These are phyloP conservation scores for Caenorhabditis zanzibari DNA, from an alignment of 2,888 invertebrate genomes.

Conservation along the genomic window DNA sequence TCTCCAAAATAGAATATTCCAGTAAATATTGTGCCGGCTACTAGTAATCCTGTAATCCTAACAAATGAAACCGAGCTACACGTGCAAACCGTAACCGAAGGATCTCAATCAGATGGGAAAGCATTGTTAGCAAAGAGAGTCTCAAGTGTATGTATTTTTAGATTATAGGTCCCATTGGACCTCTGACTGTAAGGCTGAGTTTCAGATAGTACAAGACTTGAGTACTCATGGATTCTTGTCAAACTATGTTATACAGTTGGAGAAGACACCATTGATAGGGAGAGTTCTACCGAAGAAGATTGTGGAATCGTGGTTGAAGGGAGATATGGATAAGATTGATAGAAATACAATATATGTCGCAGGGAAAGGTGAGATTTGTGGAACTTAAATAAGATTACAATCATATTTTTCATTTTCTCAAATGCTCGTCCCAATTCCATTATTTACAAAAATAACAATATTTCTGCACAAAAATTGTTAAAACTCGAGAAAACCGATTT, in stretches of 20 bases:
- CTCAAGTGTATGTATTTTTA: constrained; percentile 32
- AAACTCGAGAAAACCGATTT: too few relatives aligned
- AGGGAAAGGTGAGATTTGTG: constrained; percentile 35
- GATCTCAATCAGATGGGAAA: constrained; percentile 49
- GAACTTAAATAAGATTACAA: not conserved
- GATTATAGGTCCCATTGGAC: too few relatives aligned
- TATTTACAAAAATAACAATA: too few relatives aligned
- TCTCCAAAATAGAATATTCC: constrained; percentile 10
- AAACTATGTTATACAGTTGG: constrained; percentile 55
- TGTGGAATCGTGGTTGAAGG: constrained; percentile 58
- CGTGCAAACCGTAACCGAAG: constrained; percentile 64
- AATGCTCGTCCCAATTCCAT: too few relatives aligned
- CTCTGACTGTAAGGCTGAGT: not conserved
- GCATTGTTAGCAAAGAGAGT: constrained; percentile 44
- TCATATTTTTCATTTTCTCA: not conserved
- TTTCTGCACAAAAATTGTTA: too few relatives aligned
- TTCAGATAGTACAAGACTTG: constrained; percentile 59
- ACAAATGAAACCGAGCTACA: constrained; percentile 72
- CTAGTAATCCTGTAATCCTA: constrained; percentile 66
- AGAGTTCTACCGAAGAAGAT: constrained; percentile 60
- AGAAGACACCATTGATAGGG: constrained; percentile 16
- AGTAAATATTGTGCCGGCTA: constrained; percentile 71
- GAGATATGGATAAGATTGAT: constrained; percentile 42
- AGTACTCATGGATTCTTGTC: constrained; percentile 53
- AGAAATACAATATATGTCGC: constrained; percentile 50